Conservation (phyloP, 2,113 vertebrate species). For the Alexandromys fortis region DNA sequence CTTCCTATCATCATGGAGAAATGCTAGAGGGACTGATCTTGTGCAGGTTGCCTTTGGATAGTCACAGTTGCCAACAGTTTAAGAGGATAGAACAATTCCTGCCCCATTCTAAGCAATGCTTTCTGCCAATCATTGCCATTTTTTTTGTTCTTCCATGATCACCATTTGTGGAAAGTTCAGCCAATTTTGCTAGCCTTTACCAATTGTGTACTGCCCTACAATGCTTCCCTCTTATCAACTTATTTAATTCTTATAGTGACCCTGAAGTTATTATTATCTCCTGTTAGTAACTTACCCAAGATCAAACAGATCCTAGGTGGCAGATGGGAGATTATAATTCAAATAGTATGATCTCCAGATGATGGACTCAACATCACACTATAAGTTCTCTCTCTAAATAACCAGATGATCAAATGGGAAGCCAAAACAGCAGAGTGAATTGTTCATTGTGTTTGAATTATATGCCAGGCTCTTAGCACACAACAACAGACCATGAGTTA, state of each 20-base stretch:
- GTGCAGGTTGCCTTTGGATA: not conserved
- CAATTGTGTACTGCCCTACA: not conserved
- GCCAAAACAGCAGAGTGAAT: not conserved
- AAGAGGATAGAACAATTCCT: not conserved
- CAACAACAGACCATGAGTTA: not conserved
- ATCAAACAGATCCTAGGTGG: not conserved
- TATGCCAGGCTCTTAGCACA: not conserved
- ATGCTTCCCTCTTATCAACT: not conserved
- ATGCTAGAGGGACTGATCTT: not conserved
- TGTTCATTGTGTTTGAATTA: constrained; percentile 17
- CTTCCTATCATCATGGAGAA: not conserved
- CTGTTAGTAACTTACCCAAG: not conserved
- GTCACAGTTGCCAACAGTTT: not conserved
- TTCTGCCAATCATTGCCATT: not conserved
- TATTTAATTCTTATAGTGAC: not conserved
- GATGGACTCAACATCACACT: not conserved
- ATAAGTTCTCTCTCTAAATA: not conserved
- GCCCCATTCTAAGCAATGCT: not conserved
- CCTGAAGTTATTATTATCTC: not conserved
- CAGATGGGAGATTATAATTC: not conserved
- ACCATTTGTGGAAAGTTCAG: not conserved
- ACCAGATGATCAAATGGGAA: not conserved
- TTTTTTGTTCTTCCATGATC: not conserved
- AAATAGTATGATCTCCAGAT: not conserved
- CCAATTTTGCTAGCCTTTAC: not conserved